Conservation (phyloP, 2,888 invertebrate genomes). For the Cephus spinipes region DNA sequence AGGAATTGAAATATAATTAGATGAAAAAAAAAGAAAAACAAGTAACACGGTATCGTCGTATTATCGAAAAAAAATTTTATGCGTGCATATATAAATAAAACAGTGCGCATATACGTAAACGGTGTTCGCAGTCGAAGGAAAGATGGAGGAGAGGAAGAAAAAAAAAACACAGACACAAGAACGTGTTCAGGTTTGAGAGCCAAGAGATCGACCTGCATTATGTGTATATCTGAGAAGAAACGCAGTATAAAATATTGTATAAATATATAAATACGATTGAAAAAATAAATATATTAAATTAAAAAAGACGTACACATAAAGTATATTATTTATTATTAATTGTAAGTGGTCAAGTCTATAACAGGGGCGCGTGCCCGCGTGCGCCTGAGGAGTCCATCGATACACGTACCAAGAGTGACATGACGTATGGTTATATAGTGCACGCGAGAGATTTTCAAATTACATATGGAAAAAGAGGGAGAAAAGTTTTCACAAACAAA, state of each 20-base stretch:
- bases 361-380: constrained; percentile 35
- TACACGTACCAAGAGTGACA: not conserved
- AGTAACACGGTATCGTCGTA: not conserved
- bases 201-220: constrained; percentile 62
- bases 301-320: constrained; percentile 62
- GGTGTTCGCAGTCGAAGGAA: constrained; percentile 24
- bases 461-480: not conserved
- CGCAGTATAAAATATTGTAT: constrained; percentile 66
- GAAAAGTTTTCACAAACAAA: not conserved
- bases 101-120: constrained; percentile 15
- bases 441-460: not conserved
- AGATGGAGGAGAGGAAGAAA: constrained; percentile 12
- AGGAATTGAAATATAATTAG: not conserved
- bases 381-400: constrained; percentile 10
- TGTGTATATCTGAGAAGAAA: constrained; percentile 55
- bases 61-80: not conserved
- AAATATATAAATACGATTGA: constrained; percentile 66
- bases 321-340: constrained; percentile 57
- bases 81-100: not conserved
- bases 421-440: not conserved
- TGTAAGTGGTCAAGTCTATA: constrained; percentile 59
- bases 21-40: not conserved
- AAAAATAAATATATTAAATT: constrained; percentile 67
- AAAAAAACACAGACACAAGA: constrained; percentile 17
- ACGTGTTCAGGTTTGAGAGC: constrained; percentile 50